Conservation (phyloP, 2,113 vertebrate genomes). For the Myxocyprinus asiaticus region DNA sequence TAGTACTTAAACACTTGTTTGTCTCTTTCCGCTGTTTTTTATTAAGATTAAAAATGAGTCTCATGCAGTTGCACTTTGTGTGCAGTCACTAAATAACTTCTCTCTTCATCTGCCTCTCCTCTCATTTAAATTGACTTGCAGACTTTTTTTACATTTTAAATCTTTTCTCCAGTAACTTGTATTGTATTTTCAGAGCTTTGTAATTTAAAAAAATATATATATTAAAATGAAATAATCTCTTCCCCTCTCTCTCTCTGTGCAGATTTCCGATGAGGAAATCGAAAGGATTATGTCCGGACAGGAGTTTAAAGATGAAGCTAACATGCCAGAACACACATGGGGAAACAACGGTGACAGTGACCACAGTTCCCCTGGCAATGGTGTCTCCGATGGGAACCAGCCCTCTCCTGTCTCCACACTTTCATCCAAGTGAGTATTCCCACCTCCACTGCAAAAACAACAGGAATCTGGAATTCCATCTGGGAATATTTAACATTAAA, state of each 20-base stretch:
- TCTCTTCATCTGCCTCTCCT: background rate
- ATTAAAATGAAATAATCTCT: background rate
- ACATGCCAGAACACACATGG: conserved; percentile 85
- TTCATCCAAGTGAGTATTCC: conserved; percentile 85
- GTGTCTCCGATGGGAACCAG: conserved; percentile 96
- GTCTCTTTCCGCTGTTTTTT: background rate
- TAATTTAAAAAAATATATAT: too few species aligned
- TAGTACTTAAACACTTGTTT: background rate
- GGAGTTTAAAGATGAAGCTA: conserved; percentile 97
- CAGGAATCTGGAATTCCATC: background rate
- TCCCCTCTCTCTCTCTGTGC: background rate
- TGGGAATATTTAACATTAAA: background rate
- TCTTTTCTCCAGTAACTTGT: too few species aligned
- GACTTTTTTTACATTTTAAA: background rate
- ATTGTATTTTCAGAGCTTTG: background rate
- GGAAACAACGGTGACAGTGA: conserved; percentile 97
- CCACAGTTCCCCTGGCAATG: conserved; percentile 95
- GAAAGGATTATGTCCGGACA: conserved; percentile 98
- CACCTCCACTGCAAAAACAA: too few species aligned
- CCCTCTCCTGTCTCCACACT: conserved; percentile 94
- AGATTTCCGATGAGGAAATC: conserved; percentile 99
- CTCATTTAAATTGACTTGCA: background rate
- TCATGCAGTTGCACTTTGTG: too few species aligned
- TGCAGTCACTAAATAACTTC: background rate
- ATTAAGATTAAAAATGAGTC: too few species aligned